Base-by-base conservation (phyloP, 2,113 vertebrate species). In the Falco punctatus region DNA sequence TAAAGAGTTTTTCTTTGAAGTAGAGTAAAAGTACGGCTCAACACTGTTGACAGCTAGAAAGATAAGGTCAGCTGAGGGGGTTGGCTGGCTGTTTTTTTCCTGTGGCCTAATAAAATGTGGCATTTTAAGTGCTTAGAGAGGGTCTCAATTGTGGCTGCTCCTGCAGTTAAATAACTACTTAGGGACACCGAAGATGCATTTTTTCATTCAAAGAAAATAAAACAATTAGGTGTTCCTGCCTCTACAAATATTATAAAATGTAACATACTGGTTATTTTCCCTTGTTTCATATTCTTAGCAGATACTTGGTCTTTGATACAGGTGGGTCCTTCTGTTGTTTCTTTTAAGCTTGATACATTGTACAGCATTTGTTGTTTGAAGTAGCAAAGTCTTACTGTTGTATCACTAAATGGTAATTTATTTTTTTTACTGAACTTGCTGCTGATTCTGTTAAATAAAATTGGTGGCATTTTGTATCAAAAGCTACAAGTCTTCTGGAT, bases 81-180 rank as follows among this genome's bases (percentile, higher is more conserved):
- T 33, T 59, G 32, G 26, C 48, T 88, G 13, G 33, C 70, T 75
- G 49, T 20, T 85, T 90, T 83, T 77, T 72, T 27, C 44, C 48
- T 67, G 15, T 40, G 42, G 59, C 58, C 58, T 92, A 88, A 92
- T 97, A 96, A 96, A 96, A 91, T 57, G 64, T 59, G 93, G 78
- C 71, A 94, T 96, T 95, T 94, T 85, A 94, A 97, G 87, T 95
- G 91, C 79, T 85, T 70, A 58, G 84, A 65, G 57, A 57, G 33
- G 7, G 22, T 85, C 42, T 67, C 55, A 74, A 33, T 94, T 94
- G 74, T 72, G 49, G n/a, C 67, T 4, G 4, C 51, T 77, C 52
- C 84, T 0, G 1, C 22, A 48, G 49, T 89, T 79, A 86, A 89
- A 22, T 73, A 66, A 85, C 54, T 87, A 8, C 38, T 65, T 82